These are phyloP conservation scores for Semaprochilodus insignis DNA, from an alignment of 2,797 vertebrate species.

Conservation along the genomic window DNA sequence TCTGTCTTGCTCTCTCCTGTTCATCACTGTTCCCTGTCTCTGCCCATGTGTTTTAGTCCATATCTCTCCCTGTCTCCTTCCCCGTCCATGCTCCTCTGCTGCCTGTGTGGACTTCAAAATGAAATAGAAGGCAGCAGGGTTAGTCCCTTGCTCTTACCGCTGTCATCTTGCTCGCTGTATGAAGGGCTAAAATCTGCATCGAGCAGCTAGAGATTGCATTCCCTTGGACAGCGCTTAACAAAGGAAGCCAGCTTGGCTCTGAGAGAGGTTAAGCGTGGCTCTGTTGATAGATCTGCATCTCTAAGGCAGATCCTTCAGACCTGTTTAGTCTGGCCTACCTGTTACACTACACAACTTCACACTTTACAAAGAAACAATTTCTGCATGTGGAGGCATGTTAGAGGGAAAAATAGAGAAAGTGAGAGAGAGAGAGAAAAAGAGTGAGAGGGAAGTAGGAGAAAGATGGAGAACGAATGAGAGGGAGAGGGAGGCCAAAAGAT, in stretches of 20 bases:
- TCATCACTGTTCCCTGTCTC: slow-evolving; percentile 41
- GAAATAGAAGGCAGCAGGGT: slow-evolving; percentile 49
- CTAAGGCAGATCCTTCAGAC: neutral
- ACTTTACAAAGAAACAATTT: neutral
- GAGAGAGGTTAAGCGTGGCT: slow-evolving; percentile 43
- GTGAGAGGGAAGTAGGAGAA: neutral
- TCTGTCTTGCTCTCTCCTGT: slow-evolving; percentile 36
- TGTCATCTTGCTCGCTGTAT: slow-evolving; percentile 60
- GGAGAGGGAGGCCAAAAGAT: no score
- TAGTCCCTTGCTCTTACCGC: slow-evolving; percentile 54
- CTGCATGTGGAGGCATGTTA: neutral
- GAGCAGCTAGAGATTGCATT: slow-evolving; percentile 67
- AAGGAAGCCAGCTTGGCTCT: slow-evolving; percentile 65
- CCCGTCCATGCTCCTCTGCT: slow-evolving; percentile 40
- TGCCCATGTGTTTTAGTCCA: slow-evolving; percentile 29
- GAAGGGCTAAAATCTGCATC: slow-evolving; percentile 68
- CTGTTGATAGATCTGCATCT: slow-evolving; percentile 65
- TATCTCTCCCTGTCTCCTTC: slow-evolving; percentile 12
- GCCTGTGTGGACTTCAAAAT: slow-evolving; percentile 59
- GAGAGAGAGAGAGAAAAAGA: neutral
- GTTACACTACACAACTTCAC: slow-evolving; percentile 22
- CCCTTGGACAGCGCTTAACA: slow-evolving; percentile 75
- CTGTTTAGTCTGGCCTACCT: neutral
- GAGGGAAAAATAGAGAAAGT: no score
- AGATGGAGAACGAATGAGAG: no score